Conservation (phyloP, 2,888 invertebrate genomes). For the Callinectes sapidus region DNA sequence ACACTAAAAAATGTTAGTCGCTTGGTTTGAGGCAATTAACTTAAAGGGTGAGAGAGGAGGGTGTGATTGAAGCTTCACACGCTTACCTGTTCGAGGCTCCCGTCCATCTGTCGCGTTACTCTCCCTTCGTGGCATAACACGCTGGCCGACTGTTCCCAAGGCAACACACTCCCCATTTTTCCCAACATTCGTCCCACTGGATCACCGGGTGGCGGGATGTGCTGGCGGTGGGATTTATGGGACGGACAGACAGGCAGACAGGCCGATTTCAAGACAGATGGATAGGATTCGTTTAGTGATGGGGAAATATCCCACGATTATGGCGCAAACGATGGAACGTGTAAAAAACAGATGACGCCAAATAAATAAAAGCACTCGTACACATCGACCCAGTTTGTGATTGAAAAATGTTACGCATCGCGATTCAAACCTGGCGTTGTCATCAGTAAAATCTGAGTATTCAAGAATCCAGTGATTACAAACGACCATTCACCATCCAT, state of each 20-base stretch:
- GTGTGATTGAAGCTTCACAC: not conserved
- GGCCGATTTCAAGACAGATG: slow-evolving; percentile 3
- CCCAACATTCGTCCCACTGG: not conserved
- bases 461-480: slow-evolving; percentile 17
- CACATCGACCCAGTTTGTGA: slow-evolving; percentile 24
- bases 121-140: not conserved
- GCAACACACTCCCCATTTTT: not conserved
- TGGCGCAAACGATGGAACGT: slow-evolving; percentile 6
- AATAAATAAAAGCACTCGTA: slow-evolving; percentile 4
- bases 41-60: not conserved
- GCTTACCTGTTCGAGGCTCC: not conserved
- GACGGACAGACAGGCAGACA: slow-evolving; percentile 26
- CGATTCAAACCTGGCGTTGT: not conserved
- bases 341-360: not conserved
- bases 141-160: not conserved
- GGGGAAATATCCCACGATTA: slow-evolving; percentile 19
- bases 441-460: slow-evolving; percentile 22
- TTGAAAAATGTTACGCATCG: slow-evolving; percentile 14
- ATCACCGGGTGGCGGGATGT: not conserved
- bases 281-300: slow-evolving; percentile 19
- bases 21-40: not conserved
- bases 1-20: not conserved
- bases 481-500: not conserved
- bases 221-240: slow-evolving; percentile 5
- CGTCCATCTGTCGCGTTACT: not conserved